A percentile compares a stretch with the other conserved stretches of the same genome.
Conservation (phyloP, 2,888 invertebrate genomes). For the Pilophorus perplexus region DNA sequence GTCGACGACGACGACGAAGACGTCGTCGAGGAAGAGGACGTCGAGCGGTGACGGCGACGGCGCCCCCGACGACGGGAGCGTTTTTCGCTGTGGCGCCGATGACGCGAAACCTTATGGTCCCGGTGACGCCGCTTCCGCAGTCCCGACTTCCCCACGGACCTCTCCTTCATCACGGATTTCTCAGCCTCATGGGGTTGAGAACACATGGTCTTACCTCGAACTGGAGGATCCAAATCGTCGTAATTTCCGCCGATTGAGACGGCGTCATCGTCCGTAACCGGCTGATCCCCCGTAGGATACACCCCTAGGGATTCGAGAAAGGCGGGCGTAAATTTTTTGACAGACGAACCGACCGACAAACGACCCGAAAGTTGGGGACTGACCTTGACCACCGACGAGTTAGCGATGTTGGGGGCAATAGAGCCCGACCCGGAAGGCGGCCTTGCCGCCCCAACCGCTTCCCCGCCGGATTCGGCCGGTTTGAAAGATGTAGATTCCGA, state of each 20-base stretch:
- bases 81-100: neutral
- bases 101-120: too few relatives aligned
- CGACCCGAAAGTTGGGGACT: neutral
- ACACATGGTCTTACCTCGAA: too few relatives aligned
- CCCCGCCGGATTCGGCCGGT: neutral
- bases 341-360: neutral
- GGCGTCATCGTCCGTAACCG: neutral
- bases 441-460: neutral
- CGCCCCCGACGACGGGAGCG: too few relatives aligned
- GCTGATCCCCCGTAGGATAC: neutral
- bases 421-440: neutral
- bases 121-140: neutral
- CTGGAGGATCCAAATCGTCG: neutral
- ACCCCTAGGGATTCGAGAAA: neutral
- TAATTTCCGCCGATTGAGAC: neutral
- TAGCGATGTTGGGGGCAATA: neutral
- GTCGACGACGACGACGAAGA: neutral
- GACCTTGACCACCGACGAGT: neutral
- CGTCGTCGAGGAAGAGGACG: neutral
- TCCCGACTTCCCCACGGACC: neutral
- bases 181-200: too few relatives aligned
- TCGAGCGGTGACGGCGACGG: neutral
- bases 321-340: neutral
- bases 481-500: too few relatives aligned
- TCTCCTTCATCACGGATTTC: neutral